phyloP scores from a whole-genome alignment of 2,888 invertebrate genomes.

The Thysanoteuthis rhombus region DNA sequence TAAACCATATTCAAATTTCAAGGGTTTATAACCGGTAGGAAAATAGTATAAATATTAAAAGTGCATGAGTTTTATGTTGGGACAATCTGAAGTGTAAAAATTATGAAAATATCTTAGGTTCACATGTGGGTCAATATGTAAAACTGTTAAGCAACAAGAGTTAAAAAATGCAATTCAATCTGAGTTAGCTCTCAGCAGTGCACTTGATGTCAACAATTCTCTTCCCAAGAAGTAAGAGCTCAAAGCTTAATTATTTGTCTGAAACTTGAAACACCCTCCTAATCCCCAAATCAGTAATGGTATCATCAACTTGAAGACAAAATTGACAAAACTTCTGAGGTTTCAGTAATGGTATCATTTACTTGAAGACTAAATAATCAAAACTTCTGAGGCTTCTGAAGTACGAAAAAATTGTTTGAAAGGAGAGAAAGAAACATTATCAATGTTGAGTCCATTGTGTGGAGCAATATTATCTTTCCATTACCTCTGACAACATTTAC shows the following conservation, averaged over 20 bases:
- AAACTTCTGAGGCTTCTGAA: background rate
- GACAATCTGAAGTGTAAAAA: too few relatives aligned
- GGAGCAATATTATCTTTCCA: background rate
- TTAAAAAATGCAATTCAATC: background rate
- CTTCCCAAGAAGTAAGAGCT: background rate
- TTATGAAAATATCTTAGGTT: too few relatives aligned
- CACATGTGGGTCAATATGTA: too few relatives aligned
- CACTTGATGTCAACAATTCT: background rate
- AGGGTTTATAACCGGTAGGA: too few relatives aligned
- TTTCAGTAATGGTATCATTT: background rate
- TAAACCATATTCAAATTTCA: too few relatives aligned
- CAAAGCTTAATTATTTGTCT: background rate
- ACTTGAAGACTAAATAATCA: background rate
- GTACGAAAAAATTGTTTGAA: too few relatives aligned
- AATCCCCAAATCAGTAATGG: background rate
- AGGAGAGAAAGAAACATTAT: background rate
- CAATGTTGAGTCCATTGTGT: background rate
- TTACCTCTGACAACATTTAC: background rate
- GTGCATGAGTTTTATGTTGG: too few relatives aligned
- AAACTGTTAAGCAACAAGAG: too few relatives aligned
- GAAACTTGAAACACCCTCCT: background rate
- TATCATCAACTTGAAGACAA: background rate
- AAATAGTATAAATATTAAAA: too few relatives aligned
- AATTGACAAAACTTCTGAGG: background rate
- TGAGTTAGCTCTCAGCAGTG: background rate